Percentiles rank a stretch among this genome's conserved stretches.
Conservation (phyloP, 2,888 invertebrate genomes). For the Tetropium fuscum region DNA sequence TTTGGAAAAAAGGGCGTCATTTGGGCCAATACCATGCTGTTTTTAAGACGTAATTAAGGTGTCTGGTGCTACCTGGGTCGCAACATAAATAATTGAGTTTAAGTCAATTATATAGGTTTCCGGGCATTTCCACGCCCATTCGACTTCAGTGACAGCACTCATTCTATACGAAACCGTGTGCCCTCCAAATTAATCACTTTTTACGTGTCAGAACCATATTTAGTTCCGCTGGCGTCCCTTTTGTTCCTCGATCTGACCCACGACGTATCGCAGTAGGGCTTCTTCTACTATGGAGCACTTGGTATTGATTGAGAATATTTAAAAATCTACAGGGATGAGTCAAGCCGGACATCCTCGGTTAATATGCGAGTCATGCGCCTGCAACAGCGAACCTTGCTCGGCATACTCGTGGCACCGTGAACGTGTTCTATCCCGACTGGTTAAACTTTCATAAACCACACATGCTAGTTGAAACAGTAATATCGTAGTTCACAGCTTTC, state of each 20-base stretch:
- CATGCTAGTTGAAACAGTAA: conserved; percentile 15
- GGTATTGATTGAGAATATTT: conserved; percentile 21
- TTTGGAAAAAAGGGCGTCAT: too few species aligned
- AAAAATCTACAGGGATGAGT: conserved; percentile 23
- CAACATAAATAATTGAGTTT: too few species aligned
- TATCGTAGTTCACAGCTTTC: neutral
- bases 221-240: neutral
- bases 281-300: conserved; percentile 12
- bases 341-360: conserved; percentile 21
- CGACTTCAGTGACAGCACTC: too few species aligned
- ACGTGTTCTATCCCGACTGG: conserved; percentile 16
- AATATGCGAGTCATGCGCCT: conserved; percentile 23
- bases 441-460: conserved; percentile 15
- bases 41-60: too few species aligned
- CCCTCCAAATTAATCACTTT: neutral
- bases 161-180: neutral
- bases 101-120: too few species aligned
- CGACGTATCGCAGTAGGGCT: conserved; percentile 1
- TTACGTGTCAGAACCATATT: neutral
- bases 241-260: neutral
- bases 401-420: neutral
- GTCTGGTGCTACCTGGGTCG: too few species aligned
- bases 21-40: too few species aligned
- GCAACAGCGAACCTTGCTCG: conserved; percentile 1
- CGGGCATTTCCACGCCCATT: too few species aligned